Percentiles rank a stretch among this genome's conserved stretches.
phyloP scores from a whole-genome alignment of 2,113 vertebrate species.

The Heterochromis multidens region DNA sequence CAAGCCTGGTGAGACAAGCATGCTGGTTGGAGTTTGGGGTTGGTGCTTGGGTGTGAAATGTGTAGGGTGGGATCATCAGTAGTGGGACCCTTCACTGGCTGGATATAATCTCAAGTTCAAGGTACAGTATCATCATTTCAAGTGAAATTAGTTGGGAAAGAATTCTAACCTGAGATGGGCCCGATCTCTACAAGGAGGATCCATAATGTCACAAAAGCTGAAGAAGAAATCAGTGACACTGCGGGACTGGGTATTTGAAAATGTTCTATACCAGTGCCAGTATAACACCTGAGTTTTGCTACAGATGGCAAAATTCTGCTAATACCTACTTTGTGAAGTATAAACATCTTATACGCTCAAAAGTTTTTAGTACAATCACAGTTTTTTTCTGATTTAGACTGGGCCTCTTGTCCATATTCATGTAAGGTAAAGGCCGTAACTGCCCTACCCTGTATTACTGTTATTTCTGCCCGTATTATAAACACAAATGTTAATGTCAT shows the following conservation, averaged over 20 bases:
- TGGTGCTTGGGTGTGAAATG: neutral
- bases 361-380: neutral
- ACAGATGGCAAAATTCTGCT: neutral
- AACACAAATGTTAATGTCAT: neutral
- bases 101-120: conserved; percentile 8
- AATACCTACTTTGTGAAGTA: neutral
- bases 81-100: neutral
- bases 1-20: conserved; percentile 17
- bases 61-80: neutral
- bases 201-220: neutral
- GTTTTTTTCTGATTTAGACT: neutral
- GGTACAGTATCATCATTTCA: conserved; percentile 28
- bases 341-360: neutral
- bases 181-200: neutral
- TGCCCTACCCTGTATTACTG: neutral
- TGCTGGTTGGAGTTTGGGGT: neutral
- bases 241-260: neutral
- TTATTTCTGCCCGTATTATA: too few species aligned
- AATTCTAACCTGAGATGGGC: neutral
- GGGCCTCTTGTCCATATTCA: too few species aligned
- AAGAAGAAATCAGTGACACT: neutral
- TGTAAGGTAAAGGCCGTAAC: neutral
- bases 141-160: neutral
- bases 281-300: neutral
- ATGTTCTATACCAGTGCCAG: neutral